These are phyloP conservation scores for Bombyx huttoni DNA, from an alignment of 2,888 invertebrate genomes.

Conservation along the genomic window DNA sequence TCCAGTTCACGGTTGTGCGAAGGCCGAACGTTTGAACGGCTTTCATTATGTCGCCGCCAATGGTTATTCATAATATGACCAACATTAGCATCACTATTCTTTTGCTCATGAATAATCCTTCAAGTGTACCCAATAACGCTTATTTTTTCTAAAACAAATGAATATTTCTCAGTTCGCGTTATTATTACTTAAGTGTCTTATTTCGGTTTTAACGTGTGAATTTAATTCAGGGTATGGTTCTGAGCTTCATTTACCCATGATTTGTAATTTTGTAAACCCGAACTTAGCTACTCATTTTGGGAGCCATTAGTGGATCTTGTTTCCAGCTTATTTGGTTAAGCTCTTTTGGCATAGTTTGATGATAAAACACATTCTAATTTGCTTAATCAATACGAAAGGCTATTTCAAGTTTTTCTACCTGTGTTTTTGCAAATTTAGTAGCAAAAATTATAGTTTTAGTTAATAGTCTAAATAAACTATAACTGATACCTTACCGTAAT, in stretches of 20 bases:
- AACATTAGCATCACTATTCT: slow-evolving; percentile 60
- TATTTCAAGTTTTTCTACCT: too few relatives aligned
- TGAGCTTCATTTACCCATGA: neutral
- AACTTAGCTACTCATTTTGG: too few relatives aligned
- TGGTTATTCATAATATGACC: slow-evolving; percentile 27
- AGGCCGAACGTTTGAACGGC: slow-evolving; percentile 43
- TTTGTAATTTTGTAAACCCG: too few relatives aligned
- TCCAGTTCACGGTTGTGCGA: slow-evolving; percentile 43
- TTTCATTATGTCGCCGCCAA: slow-evolving; percentile 41
- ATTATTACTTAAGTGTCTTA: neutral
- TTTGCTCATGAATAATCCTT: slow-evolving; percentile 53
- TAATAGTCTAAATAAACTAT: too few relatives aligned
- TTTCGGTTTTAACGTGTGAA: neutral
- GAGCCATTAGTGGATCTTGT: too few relatives aligned
- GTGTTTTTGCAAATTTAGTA: too few relatives aligned
- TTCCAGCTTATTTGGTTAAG: too few relatives aligned
- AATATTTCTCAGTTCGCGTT: slow-evolving; percentile 10
- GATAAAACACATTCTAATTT: too few relatives aligned
- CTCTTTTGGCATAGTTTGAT: too few relatives aligned
- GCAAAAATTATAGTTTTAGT: too few relatives aligned
- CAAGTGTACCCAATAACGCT: slow-evolving; percentile 21
- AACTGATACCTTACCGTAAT: slow-evolving; percentile 6
- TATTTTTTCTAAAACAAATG: slow-evolving; percentile 5
- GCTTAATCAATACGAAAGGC: too few relatives aligned
- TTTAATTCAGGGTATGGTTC: neutral